Evolutionary conservation across 2,888 invertebrate genomes (phyloP).

Genomic region (Papilio gigon): DNA sequence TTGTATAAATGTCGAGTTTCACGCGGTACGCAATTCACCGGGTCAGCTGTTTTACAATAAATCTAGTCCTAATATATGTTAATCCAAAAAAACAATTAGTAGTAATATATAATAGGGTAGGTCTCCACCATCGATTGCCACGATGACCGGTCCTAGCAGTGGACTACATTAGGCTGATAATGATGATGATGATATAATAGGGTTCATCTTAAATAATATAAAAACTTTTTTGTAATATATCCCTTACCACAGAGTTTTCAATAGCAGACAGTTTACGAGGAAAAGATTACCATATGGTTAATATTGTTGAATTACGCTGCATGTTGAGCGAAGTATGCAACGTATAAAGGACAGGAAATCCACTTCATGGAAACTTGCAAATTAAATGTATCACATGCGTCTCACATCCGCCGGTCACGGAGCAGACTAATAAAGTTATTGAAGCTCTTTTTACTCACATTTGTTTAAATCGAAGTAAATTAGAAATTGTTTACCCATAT

Average conservation of each 20-base stretch:
- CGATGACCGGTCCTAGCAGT: too few relatives aligned
- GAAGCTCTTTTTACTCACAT: slow-evolving; percentile 49
- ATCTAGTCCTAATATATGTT: too few relatives aligned
- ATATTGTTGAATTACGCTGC: slow-evolving; percentile 6
- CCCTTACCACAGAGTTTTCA: background rate
- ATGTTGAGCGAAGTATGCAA: slow-evolving; percentile 33
- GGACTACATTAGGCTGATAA: too few relatives aligned
- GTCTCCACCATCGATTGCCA: too few relatives aligned
- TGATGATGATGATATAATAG: too few relatives aligned
- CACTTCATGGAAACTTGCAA: slow-evolving; percentile 36
- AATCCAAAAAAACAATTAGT: too few relatives aligned
- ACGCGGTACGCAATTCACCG: too few relatives aligned
- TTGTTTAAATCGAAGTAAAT: slow-evolving; percentile 16
- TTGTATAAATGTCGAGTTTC: too few relatives aligned
- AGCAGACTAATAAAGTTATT: slow-evolving; percentile 52
- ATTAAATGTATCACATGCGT: slow-evolving; percentile 18
- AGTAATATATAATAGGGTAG: too few relatives aligned
- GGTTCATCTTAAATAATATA: background rate
- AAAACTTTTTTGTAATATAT: background rate
- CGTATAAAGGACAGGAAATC: slow-evolving; percentile 29
- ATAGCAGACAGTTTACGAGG: slow-evolving; percentile 39
- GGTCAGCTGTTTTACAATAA: too few relatives aligned
- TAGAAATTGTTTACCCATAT: background rate
- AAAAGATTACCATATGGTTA: slow-evolving; percentile 29
- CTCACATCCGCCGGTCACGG: slow-evolving; percentile 24